These are phyloP conservation scores for Gonatopus flavifemur DNA, from an alignment of 1,140 invertebrate species.

Conservation along the genomic window DNA sequence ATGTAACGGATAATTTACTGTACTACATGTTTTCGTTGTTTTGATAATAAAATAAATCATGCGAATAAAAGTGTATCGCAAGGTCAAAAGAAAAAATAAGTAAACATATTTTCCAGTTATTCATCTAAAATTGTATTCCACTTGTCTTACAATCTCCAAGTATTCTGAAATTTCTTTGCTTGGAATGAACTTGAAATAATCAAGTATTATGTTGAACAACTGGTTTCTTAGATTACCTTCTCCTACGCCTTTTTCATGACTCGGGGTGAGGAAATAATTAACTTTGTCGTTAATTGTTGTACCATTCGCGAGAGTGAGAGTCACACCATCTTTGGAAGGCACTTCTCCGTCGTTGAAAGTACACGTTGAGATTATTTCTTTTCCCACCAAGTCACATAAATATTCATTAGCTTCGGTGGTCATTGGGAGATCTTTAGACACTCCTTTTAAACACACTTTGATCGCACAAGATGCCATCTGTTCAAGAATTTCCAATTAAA, in stretches of 20 bases:
- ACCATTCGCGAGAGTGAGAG: conserved; percentile 23
- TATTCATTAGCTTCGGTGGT: conserved; percentile 36
- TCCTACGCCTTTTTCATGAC: conserved; percentile 22
- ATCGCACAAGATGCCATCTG: conserved; percentile 19
- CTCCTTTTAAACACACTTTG: conserved; percentile 37
- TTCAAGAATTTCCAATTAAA: conserved; percentile 5
- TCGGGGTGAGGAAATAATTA: conserved; percentile 32
- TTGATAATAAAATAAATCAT: too few relatives aligned
- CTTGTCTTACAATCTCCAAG: too few relatives aligned
- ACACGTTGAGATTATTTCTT: conserved; percentile 29
- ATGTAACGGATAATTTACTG: too few relatives aligned
- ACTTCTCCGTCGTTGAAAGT: conserved; percentile 26
- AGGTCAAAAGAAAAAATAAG: too few relatives aligned
- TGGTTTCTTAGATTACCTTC: conserved; percentile 32
- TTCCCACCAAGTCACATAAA: conserved; percentile 26
- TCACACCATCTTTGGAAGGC: conserved; percentile 32
- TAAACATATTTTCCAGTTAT: too few relatives aligned
- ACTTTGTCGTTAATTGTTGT: conserved; percentile 40
- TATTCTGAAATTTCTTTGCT: too few relatives aligned
- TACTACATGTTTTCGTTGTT: too few relatives aligned
- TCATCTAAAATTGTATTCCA: too few relatives aligned
- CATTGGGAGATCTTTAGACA: conserved; percentile 31
- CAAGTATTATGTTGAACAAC: too few relatives aligned
- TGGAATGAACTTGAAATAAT: too few relatives aligned
- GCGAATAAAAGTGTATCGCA: too few relatives aligned